phyloP scores from a whole-genome alignment of 1,140 invertebrate species.

The Sarcophaga peregrina region DNA sequence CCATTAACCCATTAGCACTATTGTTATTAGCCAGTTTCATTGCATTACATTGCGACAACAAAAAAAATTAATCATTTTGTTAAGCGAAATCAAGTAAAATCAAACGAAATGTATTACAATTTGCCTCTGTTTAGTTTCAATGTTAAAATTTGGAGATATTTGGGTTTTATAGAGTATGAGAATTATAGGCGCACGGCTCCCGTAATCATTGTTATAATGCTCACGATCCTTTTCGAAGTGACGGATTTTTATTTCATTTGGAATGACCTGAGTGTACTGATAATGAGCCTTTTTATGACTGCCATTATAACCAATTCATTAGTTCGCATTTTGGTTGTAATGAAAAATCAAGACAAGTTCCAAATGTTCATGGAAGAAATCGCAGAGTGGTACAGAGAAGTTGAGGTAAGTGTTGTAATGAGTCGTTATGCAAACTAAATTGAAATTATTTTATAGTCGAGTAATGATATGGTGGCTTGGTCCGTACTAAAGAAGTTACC shows the following conservation, averaged over 20 bases:
- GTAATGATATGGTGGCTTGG: neutral
- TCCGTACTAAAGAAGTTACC: neutral
- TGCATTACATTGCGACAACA: neutral
- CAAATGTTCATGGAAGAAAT: slow-evolving; percentile 29
- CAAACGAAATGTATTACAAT: slow-evolving; percentile 28
- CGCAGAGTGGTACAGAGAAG: slow-evolving; percentile 14
- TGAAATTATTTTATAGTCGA: neutral
- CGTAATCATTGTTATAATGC: neutral
- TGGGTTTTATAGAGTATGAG: slow-evolving; percentile 28
- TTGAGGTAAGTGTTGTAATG: slow-evolving; percentile 16
- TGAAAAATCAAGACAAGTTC: slow-evolving; percentile 37
- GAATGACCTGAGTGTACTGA: neutral
- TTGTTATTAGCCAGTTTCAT: too few relatives aligned
- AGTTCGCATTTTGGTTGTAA: slow-evolving; percentile 9
- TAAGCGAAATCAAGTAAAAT: neutral
- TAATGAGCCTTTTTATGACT: slow-evolving; percentile 39
- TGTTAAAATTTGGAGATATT: slow-evolving; percentile 26
- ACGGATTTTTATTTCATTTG: slow-evolving; percentile 11
- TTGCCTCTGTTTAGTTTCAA: slow-evolving; percentile 27
- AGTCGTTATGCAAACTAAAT: neutral
- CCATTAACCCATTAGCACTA: too few relatives aligned
- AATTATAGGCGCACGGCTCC: neutral
- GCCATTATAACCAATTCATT: slow-evolving; percentile 40
- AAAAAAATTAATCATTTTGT: too few relatives aligned
- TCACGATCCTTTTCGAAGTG: slow-evolving; percentile 18